Evolutionary conservation across 2,797 vertebrate genomes (phyloP), one percentile per base, ranked within the genome.

Genomic region (Myotis planiceps): DNA sequence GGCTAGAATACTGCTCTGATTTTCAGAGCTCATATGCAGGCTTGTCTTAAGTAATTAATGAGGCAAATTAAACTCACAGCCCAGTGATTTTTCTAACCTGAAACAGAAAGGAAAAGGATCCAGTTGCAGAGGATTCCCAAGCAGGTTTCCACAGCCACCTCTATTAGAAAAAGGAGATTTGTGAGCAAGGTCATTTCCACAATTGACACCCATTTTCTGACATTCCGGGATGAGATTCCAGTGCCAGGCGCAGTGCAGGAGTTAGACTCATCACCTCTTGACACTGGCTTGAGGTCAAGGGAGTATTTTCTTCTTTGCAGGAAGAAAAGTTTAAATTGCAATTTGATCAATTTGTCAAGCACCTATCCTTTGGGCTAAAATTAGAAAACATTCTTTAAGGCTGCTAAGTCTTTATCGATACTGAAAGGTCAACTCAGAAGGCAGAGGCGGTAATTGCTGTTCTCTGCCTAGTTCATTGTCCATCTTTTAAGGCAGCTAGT

Each of bases 361-460:
- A 97, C 80, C 78, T 95, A 74, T 91, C 96, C 85, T 96, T 93
- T 90, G 9, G 83, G 89, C 88, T 97, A 96, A 97, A 98, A 96
- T 97, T 95, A 97, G 97, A 97, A 98, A 98, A 97, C 97, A 95
- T 97, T 98, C 84, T 97, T 98, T 94, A 97, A 97, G 88, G 88
- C 95, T 96, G 94, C 81, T 92, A 96, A 96, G 91, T 94, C 68
- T 95, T 98, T 96, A 98, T 92, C 66, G 49, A 83, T 94, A 65
- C 74, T 94, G 96, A 97, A 92, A 69, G 96, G 96, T 90, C 88
- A 71, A 87, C 79, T 75, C 63, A 63, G 47, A 90, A 86, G 58
- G 51, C 68, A 10, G 19, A 34, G 49, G 42, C 0, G 0, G n/a
- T 87, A 97, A 97, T 69, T 96, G 95, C 93, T 98, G 97, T 96